Base-by-base conservation (phyloP, 2,888 invertebrate species). In the Ptycholaimellus sp. region DNA sequence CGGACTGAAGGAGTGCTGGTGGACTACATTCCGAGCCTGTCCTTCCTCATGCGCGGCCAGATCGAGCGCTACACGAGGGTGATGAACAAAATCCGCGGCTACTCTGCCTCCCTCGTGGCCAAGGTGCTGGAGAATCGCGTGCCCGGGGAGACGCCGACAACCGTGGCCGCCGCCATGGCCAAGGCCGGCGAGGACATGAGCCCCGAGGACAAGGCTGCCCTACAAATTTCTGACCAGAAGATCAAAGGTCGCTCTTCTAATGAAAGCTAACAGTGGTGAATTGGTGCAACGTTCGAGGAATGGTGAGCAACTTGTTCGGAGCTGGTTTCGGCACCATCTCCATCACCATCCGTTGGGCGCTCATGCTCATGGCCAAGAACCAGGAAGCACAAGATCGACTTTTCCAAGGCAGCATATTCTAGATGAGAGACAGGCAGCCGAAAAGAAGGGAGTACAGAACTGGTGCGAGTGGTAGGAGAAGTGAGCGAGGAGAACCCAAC, bases 281-380 rank as follows among this genome's bases (percentile, higher is more conserved):
- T n/a, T n/a, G n/a, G n/a, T n/a, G n/a, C n/a, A n/a, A n/a, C n/a
- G n/a, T n/a, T n/a, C n/a, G n/a, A n/a, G n/a, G n/a, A 14, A 31
- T 37, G 36, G 14, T 37, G 25, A 37, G 25, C 3, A 30, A 27
- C 18, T 6, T 39, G 7, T 41, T 41, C 30, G 41, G 41, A 3
- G 41, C 41, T 3, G 41, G 41, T 3, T 41, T 41, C 27, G 41
- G 21, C 20, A 41, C 41, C 13, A 32, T 41, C 4, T 35, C 41
- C 3, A 22, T 22, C 17, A 38, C 31, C 17, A 19, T 30, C 14
- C 14, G 20, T 14, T 41, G 41, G 41, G 25, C 36, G 11, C 3
- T 41, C 9, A 19, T 41, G n/a, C 19, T 35, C 4, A 3, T 35
- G 16, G 38, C 35, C n/a, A 36, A 36, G n/a, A 11, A 33, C 21